These are phyloP conservation scores for Heteronetta atricapilla DNA, from an alignment of 2,113 vertebrate genomes.

Conservation along the genomic window DNA sequence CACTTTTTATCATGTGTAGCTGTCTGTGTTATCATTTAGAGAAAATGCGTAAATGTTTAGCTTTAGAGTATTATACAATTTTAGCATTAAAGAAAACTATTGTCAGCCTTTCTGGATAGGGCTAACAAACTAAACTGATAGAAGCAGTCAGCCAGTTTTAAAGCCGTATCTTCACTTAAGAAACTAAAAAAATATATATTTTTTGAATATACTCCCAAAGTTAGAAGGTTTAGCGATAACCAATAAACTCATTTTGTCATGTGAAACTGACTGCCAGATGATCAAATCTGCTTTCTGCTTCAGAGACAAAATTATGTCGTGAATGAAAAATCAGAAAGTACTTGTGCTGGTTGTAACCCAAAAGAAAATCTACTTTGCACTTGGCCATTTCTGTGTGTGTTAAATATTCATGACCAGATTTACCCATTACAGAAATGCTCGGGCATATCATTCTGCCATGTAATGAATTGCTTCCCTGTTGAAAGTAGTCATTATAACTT, in stretches of 20 bases:
- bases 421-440: not conserved
- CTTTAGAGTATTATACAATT: not conserved
- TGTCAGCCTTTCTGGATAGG: not conserved
- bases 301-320: not conserved
- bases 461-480: not conserved
- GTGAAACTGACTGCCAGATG: not conserved
- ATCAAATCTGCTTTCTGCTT: not conserved
- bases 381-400: not conserved
- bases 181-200: not conserved
- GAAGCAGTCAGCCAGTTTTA: not conserved
- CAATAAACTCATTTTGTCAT: rapidly evolving
- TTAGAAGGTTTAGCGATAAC: not conserved
- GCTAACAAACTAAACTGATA: not conserved
- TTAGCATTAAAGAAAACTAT: not conserved
- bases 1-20: not conserved
- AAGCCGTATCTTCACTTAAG: not conserved
- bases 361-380: not conserved
- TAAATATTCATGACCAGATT: conserved; percentile 32
- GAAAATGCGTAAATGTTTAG: not conserved
- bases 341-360: not conserved
- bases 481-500: not conserved
- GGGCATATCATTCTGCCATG: not conserved
- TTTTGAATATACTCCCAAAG: not conserved
- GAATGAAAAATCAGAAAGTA: not conserved
- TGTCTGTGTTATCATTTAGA: not conserved